phyloP scores from a whole-genome alignment of 2,113 vertebrate genomes.

The Mus pahari region DNA sequence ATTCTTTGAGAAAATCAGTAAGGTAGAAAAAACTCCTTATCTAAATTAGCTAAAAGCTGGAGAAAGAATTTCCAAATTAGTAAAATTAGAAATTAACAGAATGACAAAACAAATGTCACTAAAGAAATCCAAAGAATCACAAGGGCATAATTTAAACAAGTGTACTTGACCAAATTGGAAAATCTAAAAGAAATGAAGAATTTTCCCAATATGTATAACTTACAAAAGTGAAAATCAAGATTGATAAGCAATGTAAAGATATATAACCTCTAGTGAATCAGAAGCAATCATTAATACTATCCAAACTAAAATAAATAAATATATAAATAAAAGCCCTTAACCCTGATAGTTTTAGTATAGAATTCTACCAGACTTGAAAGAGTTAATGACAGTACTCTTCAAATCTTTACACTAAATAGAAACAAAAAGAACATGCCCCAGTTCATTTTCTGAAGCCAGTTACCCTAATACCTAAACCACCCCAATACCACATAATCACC shows the following conservation, averaged over 20 bases:
- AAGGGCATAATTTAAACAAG: neutral
- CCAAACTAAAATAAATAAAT: neutral
- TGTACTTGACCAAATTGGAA: neutral
- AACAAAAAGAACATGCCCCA: neutral
- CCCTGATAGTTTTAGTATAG: neutral
- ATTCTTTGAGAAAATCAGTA: neutral
- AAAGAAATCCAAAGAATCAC: neutral
- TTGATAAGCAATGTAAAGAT: neutral
- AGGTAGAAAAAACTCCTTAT: neutral
- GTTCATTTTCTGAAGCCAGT: neutral
- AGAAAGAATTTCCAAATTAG: neutral
- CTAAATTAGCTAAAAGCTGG: neutral
- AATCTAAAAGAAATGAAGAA: neutral
- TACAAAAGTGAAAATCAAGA: neutral
- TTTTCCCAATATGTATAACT: neutral
- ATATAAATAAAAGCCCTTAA: neutral
- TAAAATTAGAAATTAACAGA: neutral
- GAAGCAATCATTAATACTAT: neutral
- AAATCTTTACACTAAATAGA: neutral
- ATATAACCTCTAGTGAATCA: neutral
- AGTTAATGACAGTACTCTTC: neutral
- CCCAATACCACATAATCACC: neutral
- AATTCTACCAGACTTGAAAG: neutral
- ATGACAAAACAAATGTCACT: neutral
- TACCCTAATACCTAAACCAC: neutral